Conservation (phyloP, 2,888 invertebrate genomes). For the Drosophila stalkeri region DNA sequence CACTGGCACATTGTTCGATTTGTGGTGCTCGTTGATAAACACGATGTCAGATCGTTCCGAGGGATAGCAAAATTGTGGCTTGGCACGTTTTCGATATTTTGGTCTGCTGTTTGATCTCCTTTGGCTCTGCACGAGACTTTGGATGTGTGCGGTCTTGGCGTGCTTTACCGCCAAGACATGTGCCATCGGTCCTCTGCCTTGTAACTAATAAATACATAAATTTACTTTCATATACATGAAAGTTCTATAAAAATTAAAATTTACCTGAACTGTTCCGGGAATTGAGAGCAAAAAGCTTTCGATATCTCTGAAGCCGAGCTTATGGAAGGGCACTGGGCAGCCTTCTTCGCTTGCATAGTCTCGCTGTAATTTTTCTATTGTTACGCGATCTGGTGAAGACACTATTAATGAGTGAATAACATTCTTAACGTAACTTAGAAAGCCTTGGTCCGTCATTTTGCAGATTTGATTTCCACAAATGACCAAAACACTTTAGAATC, state of each 20-base stretch:
- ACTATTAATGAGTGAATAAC: conserved; percentile 79
- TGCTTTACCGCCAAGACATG: conserved; percentile 57
- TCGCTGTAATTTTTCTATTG: conserved; percentile 62
- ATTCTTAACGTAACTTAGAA: conserved; percentile 70
- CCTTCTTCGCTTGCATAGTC: conserved; percentile 77
- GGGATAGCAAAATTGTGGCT: conserved; percentile 18
- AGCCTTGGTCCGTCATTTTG: conserved; percentile 63
- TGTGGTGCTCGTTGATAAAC: conserved; percentile 43
- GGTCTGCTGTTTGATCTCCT: conserved; percentile 57
- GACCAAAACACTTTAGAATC: conserved; percentile 4
- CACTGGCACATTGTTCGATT: background rate
- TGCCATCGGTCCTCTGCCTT: conserved; percentile 72
- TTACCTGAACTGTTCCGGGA: conserved; percentile 76
- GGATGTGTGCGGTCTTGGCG: conserved; percentile 74
- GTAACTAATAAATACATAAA: conserved; percentile 49
- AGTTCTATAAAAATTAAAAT: background rate
- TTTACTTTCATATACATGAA: background rate
- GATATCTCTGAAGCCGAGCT: conserved; percentile 69
- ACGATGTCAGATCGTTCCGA: conserved; percentile 32
- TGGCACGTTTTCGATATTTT: background rate
- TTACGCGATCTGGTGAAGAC: conserved; percentile 72
- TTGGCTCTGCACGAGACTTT: conserved; percentile 70
- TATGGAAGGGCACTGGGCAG: conserved; percentile 60
- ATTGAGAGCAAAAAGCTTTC: conserved; percentile 77
- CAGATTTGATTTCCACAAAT: background rate